These are phyloP conservation scores for Sycophila texana DNA, from an alignment of 2,888 invertebrate species.

Conservation along the genomic window DNA sequence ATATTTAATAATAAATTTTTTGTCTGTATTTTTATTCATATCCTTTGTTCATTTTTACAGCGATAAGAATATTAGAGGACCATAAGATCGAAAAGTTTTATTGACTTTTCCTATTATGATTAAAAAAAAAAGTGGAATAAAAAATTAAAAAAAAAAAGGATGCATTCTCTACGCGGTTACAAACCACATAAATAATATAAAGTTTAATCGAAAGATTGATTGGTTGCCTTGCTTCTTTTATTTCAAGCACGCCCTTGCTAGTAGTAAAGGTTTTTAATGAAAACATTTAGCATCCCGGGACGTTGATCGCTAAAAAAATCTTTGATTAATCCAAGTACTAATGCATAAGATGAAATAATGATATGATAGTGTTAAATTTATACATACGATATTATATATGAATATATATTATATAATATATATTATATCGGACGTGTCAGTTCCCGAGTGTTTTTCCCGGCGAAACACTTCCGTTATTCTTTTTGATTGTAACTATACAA, in stretches of 20 bases:
- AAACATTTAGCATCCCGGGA: constrained; percentile 67
- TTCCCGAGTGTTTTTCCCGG: constrained; percentile 66
- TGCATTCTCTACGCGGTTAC: constrained; percentile 40
- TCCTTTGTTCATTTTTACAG: constrained; percentile 41
- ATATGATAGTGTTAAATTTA: constrained; percentile 71
- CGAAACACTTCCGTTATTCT: constrained; percentile 56
- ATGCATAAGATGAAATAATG: constrained; percentile 65
- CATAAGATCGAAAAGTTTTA: constrained; percentile 57
- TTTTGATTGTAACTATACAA: constrained; percentile 55
- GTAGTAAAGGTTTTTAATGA: constrained; percentile 64
- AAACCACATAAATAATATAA: constrained; percentile 46
- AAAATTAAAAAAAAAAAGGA: constrained; percentile 36
- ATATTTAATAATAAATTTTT: constrained; percentile 13
- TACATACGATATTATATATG: constrained; percentile 64
- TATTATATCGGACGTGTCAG: constrained; percentile 68
- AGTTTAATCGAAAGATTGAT: constrained; percentile 56
- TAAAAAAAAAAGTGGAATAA: constrained; percentile 5
- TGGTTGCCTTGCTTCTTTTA: constrained; percentile 58
- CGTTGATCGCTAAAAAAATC: constrained; percentile 64
- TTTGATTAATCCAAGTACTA: constrained; percentile 65
- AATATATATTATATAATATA: constrained; percentile 56
- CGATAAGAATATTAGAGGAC: constrained; percentile 57
- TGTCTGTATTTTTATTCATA: constrained; percentile 13
- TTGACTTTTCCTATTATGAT: constrained; percentile 52
- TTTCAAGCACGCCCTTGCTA: constrained; percentile 61